Conservation (phyloP, 1,140 invertebrate genomes). For the Drosophila santomea region DNA sequence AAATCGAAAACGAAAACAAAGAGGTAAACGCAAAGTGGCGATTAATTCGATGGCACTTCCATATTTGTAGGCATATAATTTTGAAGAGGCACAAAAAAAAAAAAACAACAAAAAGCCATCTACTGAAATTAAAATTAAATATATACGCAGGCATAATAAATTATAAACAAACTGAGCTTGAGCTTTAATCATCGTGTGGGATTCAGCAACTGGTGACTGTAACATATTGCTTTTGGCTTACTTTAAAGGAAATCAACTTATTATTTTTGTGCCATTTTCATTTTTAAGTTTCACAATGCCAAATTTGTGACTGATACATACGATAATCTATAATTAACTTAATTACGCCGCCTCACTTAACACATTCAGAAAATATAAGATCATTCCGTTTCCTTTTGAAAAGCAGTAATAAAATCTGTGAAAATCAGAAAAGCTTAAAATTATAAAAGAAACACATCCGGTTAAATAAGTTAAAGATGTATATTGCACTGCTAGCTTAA, state of each 20-base stretch:
- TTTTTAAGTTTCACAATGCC: slow-evolving; percentile 2
- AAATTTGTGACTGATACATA: background rate
- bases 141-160: slow-evolving; percentile 57
- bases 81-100: slow-evolving; percentile 46
- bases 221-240: slow-evolving; percentile 13
- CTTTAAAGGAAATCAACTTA: slow-evolving; percentile 27
- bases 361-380: slow-evolving; percentile 8
- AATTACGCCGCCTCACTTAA: slow-evolving; percentile 11
- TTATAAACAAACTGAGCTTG: slow-evolving; percentile 57
- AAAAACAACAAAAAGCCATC: slow-evolving; percentile 12
- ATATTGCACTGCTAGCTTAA: no score
- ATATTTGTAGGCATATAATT: slow-evolving; percentile 77
- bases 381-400: background rate
- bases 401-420: background rate
- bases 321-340: slow-evolving; percentile 12
- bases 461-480: background rate
- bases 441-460: background rate
- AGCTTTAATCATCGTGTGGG: slow-evolving; percentile 43
- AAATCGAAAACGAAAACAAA: slow-evolving; percentile 55
- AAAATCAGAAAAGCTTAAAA: background rate
- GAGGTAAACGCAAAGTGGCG: slow-evolving; percentile 65
- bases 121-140: slow-evolving; percentile 48
- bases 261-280: slow-evolving; percentile 3
- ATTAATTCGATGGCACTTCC: slow-evolving; percentile 81
- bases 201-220: slow-evolving; percentile 18